phyloP scores from a whole-genome alignment of 2,797 vertebrate species.

The Champsocephalus esox region DNA sequence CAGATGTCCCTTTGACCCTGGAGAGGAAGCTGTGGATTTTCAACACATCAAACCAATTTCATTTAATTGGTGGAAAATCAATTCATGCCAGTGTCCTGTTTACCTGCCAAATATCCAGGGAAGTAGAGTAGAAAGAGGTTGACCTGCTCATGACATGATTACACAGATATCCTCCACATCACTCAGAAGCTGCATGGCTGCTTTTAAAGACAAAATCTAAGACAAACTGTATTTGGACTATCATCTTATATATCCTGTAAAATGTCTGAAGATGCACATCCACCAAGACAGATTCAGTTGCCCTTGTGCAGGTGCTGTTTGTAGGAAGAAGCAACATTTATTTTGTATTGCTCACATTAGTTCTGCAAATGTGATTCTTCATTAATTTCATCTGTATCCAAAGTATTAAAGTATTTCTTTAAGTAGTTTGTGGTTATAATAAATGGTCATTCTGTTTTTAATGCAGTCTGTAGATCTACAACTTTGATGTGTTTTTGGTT shows the following conservation, averaged over 20 bases:
- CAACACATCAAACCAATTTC: constrained; percentile 65
- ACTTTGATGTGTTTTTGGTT: no score
- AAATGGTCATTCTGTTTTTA: no score
- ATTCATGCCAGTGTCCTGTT: constrained; percentile 60
- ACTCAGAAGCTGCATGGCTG: neutral
- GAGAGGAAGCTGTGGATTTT: constrained; percentile 53
- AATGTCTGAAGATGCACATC: no score
- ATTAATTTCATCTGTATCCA: no score
- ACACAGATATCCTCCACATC: neutral
- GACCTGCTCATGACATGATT: constrained; percentile 27
- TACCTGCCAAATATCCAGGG: constrained; percentile 49
- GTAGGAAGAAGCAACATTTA: no score
- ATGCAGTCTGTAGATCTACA: no score
- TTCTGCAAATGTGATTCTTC: no score
- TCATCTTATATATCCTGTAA: neutral
- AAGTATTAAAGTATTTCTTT: no score
- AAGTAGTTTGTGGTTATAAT: no score
- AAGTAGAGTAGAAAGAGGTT: constrained; percentile 37
- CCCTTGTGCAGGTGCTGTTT: no score
- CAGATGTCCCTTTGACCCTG: constrained; percentile 37
- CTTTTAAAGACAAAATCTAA: neutral
- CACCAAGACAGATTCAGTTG: no score
- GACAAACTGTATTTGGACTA: neutral
- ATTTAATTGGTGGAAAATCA: constrained; percentile 70
- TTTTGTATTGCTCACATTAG: no score